A percentile compares a stretch with the other conserved stretches of the same genome.
These are phyloP conservation scores for Engystomops pustulosus DNA, from an alignment of 2,113 vertebrate species.

Conservation along the genomic window DNA sequence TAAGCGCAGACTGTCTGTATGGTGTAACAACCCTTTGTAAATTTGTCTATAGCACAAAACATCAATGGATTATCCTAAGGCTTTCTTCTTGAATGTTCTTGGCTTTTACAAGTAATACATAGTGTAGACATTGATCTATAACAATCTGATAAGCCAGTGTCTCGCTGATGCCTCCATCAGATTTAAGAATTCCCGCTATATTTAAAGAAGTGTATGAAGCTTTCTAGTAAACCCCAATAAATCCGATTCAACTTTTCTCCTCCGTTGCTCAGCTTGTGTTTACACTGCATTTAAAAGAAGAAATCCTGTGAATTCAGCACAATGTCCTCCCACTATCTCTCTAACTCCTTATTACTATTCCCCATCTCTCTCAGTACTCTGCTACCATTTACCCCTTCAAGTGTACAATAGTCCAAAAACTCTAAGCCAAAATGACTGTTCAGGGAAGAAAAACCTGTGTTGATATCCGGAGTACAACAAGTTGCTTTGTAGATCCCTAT, in stretches of 20 bases:
- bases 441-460: slow-evolving; percentile 10
- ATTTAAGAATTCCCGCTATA: too few relatives aligned
- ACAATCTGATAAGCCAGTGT: background rate
- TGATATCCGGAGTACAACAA: background rate
- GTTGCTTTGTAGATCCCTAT: background rate
- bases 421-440: slow-evolving; percentile 16
- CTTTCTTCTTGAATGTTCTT: background rate
- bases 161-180: too few relatives aligned
- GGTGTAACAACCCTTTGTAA: too few relatives aligned
- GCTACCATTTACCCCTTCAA: background rate
- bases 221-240: background rate
- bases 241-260: background rate
- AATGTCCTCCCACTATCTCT: slow-evolving; percentile 22
- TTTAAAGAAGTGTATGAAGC: background rate
- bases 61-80: too few relatives aligned
- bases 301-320: background rate
- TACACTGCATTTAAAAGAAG: background rate
- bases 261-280: background rate
- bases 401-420: slow-evolving; percentile 1
- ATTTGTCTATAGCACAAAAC: too few relatives aligned
- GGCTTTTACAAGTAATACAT: background rate
- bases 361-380: slow-evolving; percentile 6
- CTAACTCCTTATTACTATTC: slow-evolving; percentile 14
- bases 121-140: background rate
- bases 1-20: too few relatives aligned